These are phyloP conservation scores for Cyrtorhinus lividipennis DNA, from an alignment of 1,140 invertebrate species.

Conservation along the genomic window DNA sequence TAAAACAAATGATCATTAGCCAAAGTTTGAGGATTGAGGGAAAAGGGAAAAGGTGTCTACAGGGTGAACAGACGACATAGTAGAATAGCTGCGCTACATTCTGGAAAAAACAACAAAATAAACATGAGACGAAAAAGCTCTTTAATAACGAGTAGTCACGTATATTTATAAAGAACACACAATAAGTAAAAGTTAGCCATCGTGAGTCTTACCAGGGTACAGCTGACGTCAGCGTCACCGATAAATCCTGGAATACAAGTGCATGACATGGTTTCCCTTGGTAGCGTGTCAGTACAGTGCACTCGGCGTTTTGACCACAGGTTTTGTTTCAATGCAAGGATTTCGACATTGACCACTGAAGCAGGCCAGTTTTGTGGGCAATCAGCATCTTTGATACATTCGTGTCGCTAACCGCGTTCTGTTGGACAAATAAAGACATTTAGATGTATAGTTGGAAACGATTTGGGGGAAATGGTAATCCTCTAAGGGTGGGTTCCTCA, in stretches of 20 bases:
- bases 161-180: too few species aligned
- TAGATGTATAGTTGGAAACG: too few species aligned
- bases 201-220: conserved; percentile 62
- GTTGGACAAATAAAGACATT: too few species aligned
- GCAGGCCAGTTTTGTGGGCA: conserved; percentile 68
- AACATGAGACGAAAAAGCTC: too few species aligned
- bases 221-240: conserved; percentile 70
- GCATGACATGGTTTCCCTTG: conserved; percentile 73
- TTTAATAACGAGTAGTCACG: too few species aligned
- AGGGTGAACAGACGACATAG: not conserved
- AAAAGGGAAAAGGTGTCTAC: too few species aligned
- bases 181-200: too few species aligned
- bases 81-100: not conserved
- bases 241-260: conserved; percentile 63
- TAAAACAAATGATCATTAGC: not conserved
- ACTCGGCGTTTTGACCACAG: conserved; percentile 68
- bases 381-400: too few species aligned
- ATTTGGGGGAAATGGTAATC: too few species aligned
- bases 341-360: conserved; percentile 65
- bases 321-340: conserved; percentile 60
- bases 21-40: not conserved
- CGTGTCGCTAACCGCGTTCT: conserved; percentile 72
- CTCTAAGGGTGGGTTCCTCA: too few species aligned
- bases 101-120: not conserved
- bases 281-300: conserved; percentile 70